phyloP scores from a whole-genome alignment of 2,888 invertebrate species.

The Nomada fabriciana region DNA sequence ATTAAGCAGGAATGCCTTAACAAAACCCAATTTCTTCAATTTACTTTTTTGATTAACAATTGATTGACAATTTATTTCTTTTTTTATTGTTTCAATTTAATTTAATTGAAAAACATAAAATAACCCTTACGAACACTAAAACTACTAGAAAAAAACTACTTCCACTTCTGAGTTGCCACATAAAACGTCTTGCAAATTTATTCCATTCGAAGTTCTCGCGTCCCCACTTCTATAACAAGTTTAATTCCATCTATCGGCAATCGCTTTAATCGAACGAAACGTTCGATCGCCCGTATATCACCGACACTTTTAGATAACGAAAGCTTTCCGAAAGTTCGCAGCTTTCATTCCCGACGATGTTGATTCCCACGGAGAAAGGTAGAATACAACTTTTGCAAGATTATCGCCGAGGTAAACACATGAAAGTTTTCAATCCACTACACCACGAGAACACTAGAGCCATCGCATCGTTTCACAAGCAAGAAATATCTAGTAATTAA shows the following conservation, averaged over 20 bases:
- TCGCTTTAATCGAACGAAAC: constrained; percentile 21
- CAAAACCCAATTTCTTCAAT: no score
- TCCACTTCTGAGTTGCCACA: not conserved
- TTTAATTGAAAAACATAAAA: no score
- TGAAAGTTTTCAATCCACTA: constrained; percentile 25
- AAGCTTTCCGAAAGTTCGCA: not conserved
- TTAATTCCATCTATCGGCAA: not conserved
- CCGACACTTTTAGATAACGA: not conserved
- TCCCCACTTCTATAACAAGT: not conserved
- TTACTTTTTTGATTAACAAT: no score
- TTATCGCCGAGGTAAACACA: constrained; percentile 3
- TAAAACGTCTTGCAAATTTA: not conserved
- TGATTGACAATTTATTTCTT: no score
- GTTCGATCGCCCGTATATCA: not conserved
- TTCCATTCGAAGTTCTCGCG: not conserved
- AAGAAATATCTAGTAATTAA: constrained; percentile 37
- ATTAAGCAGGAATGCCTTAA: no score
- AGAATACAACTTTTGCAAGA: not conserved
- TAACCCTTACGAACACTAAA: no score
- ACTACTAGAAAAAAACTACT: no score
- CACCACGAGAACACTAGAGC: not conserved
- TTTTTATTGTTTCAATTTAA: no score
- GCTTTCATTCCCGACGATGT: not conserved
- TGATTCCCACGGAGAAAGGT: not conserved
- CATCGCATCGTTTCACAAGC: constrained; percentile 7